phyloP scores from a whole-genome alignment of 1,140 invertebrate genomes.

The Macrostomum lignano region DNA sequence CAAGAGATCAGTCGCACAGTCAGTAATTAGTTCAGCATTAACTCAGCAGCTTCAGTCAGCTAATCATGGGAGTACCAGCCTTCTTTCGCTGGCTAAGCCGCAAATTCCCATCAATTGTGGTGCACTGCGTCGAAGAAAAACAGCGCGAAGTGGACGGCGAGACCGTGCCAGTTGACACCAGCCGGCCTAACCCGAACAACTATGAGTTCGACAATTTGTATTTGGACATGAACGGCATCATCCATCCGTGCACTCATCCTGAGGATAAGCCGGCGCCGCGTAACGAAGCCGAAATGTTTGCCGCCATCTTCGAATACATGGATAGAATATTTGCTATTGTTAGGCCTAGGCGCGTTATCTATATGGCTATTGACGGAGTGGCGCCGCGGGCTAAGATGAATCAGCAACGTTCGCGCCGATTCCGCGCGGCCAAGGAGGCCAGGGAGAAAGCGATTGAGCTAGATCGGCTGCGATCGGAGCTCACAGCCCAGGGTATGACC shows the following conservation, averaged over 20 bases:
- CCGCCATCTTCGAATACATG: slow-evolving; percentile 92
- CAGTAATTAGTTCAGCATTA: no score
- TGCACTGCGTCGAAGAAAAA: slow-evolving; percentile 72
- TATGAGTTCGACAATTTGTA: slow-evolving; percentile 75
- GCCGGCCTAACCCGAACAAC: slow-evolving; percentile 67
- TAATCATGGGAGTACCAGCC: slow-evolving; percentile 81
- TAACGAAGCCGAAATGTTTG: slow-evolving; percentile 99
- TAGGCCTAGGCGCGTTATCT: slow-evolving; percentile 64
- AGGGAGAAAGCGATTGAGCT: slow-evolving; percentile 6
- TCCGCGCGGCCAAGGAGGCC: slow-evolving; percentile 76
- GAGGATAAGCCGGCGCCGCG: slow-evolving; percentile 86
- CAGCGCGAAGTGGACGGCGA: slow-evolving; percentile 34
- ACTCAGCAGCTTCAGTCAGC: background rate
- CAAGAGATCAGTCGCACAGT: no score
- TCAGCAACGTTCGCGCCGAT: slow-evolving; percentile 79
- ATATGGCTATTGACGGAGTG: slow-evolving; percentile 99
- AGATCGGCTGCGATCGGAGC: background rate
- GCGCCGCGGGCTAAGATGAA: slow-evolving; percentile 96
- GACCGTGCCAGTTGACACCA: no score
- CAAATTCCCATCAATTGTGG: slow-evolving; percentile 86
- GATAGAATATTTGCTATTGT: slow-evolving; percentile 80
- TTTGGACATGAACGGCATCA: slow-evolving; percentile 97
- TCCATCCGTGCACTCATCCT: slow-evolving; percentile 96
- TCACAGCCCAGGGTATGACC: background rate
- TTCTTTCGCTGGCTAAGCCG: slow-evolving; percentile 89